These are phyloP conservation scores for Sebastes hubbsi DNA, from an alignment of 2,797 vertebrate species.

Conservation along the genomic window DNA sequence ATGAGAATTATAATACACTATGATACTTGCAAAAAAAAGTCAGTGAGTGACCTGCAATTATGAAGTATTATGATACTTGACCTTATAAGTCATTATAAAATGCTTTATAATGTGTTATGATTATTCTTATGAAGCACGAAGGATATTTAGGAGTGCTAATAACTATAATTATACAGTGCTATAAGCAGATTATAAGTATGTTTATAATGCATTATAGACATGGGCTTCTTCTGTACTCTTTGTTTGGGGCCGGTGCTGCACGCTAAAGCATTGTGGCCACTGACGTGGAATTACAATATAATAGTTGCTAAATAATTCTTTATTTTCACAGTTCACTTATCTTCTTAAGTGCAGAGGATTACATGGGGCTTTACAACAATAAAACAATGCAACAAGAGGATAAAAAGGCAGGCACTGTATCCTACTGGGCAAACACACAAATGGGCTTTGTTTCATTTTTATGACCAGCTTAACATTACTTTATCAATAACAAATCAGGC, in stretches of 20 bases:
- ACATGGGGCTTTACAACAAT: constrained; percentile 64
- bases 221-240: not conserved
- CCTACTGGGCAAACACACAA: constrained; percentile 63
- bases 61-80: not conserved
- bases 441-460: constrained; percentile 76
- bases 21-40: not conserved
- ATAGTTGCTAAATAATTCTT: constrained; percentile 62
- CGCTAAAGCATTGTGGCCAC: constrained; percentile 27
- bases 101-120: not conserved
- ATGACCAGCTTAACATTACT: constrained; percentile 75
- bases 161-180: not conserved
- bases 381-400: constrained; percentile 66
- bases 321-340: constrained; percentile 69
- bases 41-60: not conserved
- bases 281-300: constrained; percentile 51
- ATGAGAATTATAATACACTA: not conserved
- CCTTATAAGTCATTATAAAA: not conserved
- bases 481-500: constrained; percentile 83
- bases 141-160: not conserved
- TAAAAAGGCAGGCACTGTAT: constrained; percentile 35
- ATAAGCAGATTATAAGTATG: not conserved
- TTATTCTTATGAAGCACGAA: not conserved
- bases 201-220: not conserved
- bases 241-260: constrained; percentile 31
- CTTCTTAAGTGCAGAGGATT: constrained; percentile 71